These are phyloP conservation scores for Solenopsis fugax DNA, from an alignment of 1,140 invertebrate species.

Conservation along the genomic window DNA sequence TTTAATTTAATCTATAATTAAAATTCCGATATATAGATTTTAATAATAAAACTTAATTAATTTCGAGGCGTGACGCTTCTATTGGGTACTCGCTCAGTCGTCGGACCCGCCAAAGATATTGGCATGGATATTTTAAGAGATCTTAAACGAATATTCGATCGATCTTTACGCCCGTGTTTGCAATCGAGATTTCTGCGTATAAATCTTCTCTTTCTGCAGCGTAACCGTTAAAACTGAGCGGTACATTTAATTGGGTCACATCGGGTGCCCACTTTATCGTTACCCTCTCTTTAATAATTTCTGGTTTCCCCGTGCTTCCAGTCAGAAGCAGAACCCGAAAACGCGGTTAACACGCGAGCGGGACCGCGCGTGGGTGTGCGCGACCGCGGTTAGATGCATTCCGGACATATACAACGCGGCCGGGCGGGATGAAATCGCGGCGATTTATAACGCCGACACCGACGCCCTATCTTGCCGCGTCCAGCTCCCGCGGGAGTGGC, in stretches of 20 bases:
- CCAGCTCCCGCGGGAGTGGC: constrained; percentile 50
- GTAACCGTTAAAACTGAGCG: constrained; percentile 21
- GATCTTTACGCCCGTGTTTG: background rate
- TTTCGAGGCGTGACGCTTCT: background rate
- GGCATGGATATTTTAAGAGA: background rate
- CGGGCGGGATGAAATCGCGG: constrained; percentile 61
- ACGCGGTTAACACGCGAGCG: constrained; percentile 22
- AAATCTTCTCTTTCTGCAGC: constrained; percentile 21
- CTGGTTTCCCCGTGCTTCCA: background rate
- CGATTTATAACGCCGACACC: constrained; percentile 67
- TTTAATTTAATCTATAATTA: background rate
- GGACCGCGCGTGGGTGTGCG: background rate
- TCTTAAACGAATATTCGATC: background rate
- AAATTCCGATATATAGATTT: background rate
- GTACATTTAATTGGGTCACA: constrained; percentile 54
- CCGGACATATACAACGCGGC: constrained; percentile 49
- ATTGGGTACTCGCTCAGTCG: background rate
- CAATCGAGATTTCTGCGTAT: constrained; percentile 19
- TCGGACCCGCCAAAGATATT: background rate
- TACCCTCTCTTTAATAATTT: constrained; percentile 62
- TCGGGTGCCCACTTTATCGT: constrained; percentile 40
- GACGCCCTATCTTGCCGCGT: constrained; percentile 61
- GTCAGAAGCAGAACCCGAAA: constrained; percentile 41
- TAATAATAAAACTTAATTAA: constrained; percentile 24
- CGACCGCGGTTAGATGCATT: constrained; percentile 54